These are phyloP conservation scores for Polypterus bichir DNA, from an alignment of 2,113 vertebrate genomes.

Conservation along the genomic window DNA sequence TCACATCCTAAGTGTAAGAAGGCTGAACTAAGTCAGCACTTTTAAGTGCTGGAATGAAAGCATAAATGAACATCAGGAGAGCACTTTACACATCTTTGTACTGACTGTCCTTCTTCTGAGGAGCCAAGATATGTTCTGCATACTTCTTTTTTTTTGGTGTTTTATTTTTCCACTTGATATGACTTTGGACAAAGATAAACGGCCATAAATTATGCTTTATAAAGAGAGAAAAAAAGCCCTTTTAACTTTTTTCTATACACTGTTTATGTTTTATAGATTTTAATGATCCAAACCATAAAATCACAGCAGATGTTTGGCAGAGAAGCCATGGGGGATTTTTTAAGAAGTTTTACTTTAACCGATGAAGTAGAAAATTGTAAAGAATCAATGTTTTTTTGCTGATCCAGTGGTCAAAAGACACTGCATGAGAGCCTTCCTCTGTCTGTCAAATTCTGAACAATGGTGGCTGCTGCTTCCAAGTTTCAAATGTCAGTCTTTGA, in stretches of 20 bases:
- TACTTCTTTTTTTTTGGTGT: too few relatives aligned
- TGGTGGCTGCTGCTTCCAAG: too few relatives aligned
- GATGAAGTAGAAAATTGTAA: conserved; percentile 14
- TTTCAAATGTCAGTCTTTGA: too few relatives aligned
- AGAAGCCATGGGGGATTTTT: conserved; percentile 8
- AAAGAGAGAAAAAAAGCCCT: conserved; percentile 5
- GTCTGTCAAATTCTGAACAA: too few relatives aligned
- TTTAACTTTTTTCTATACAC: conserved; percentile 16
- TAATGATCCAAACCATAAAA: conserved; percentile 40
- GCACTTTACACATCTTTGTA: too few relatives aligned
- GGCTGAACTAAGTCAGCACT: too few relatives aligned
- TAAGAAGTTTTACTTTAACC: conserved; percentile 13
- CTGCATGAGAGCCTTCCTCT: background rate
- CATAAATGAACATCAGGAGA: too few relatives aligned
- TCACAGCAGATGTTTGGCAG: conserved; percentile 42
- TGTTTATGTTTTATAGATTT: conserved; percentile 34
- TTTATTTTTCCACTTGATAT: background rate
- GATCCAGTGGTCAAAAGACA: background rate
- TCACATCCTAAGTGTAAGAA: too few relatives aligned
- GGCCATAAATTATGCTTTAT: conserved; percentile 8
- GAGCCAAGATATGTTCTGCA: too few relatives aligned
- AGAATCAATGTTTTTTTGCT: background rate
- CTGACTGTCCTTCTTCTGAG: too few relatives aligned
- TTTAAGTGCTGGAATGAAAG: too few relatives aligned
- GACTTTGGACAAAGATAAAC: conserved; percentile 4